These are phyloP conservation scores for Ptychochromis oligacanthus DNA, from an alignment of 2,113 vertebrate genomes.

Conservation along the genomic window DNA sequence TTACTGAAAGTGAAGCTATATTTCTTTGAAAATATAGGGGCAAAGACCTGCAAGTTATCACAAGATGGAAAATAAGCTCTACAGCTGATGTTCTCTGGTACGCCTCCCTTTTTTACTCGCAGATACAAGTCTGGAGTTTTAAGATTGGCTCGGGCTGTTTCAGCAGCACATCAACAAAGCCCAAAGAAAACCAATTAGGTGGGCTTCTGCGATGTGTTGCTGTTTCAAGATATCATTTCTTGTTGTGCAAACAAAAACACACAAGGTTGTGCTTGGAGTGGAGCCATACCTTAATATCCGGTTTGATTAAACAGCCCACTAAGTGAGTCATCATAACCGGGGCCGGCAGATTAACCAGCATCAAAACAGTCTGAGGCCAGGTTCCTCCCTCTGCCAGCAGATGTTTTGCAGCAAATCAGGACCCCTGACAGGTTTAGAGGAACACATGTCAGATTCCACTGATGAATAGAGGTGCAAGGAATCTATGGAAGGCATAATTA, in stretches of 20 bases:
- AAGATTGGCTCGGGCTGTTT: background rate
- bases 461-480: conserved; percentile 60
- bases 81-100: background rate
- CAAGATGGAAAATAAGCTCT: background rate
- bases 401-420: conserved; percentile 65
- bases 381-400: conserved; percentile 54
- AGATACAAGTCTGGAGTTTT: background rate
- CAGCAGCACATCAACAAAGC: background rate
- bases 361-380: conserved; percentile 47
- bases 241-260: conserved; percentile 34
- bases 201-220: background rate
- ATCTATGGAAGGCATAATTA: conserved; percentile 67
- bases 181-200: conserved; percentile 31
- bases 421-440: conserved; percentile 59
- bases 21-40: background rate
- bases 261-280: conserved; percentile 22
- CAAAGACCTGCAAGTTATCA: background rate
- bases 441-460: conserved; percentile 68
- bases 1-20: background rate
- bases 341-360: conserved; percentile 57
- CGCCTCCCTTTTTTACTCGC: background rate
- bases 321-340: conserved; percentile 68
- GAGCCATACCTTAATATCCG: conserved; percentile 58
- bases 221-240: conserved; percentile 37
- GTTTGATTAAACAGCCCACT: conserved; percentile 65